Base-by-base conservation (phyloP, 1,140 invertebrate genomes). In the Nasonia giraulti region DNA sequence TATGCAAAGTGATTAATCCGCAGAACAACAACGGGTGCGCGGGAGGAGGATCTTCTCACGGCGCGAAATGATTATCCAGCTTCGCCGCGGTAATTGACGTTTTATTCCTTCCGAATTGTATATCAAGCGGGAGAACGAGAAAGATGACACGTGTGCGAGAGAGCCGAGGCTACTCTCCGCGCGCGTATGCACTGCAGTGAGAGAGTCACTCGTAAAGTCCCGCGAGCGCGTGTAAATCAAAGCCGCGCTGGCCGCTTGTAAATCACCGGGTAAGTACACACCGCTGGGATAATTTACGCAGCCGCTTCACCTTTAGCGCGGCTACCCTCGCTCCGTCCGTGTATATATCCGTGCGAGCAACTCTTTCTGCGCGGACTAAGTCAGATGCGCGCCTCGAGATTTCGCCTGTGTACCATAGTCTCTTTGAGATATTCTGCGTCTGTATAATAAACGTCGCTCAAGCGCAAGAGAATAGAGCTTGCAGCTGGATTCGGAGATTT, bases 231-330 rank as follows among this genome's bases (percentile, higher is more conserved):
- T 91, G 91, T 92, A 92, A 92, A 92, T 92, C 91, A 92, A 91
- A 89, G 85, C 89, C 88, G 90, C 89, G 89, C 89, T 91, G 90
- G 88, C 89, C 89, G 90, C 90, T 90, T 91, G 91, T 92, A 92
- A 92, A 92, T 92, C 92, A 92, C 88, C 87, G 82, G 85, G 89
- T 91, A 92, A 92, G 91, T 92, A 92, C 91, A 92, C 90, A 92
- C 90, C 89, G 87, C 87, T 80, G 87, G 87, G 91, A 92, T 92
- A 92, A 92, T 92, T 92, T 92, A 92, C 91, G 89, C 91, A 92
- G 90, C 89, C 91, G 87, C 88, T 88, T 88, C 87, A 87, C 86
- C 87, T 88, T 89, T 88, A 82, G 79, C 80, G 33, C 33, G 80
- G n/a, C 77, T 31, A 20, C 75, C 75, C 17, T 37, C 73, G 17